Base-by-base conservation (phyloP, 2,797 vertebrate species). In the Cynopterus sphinx region DNA sequence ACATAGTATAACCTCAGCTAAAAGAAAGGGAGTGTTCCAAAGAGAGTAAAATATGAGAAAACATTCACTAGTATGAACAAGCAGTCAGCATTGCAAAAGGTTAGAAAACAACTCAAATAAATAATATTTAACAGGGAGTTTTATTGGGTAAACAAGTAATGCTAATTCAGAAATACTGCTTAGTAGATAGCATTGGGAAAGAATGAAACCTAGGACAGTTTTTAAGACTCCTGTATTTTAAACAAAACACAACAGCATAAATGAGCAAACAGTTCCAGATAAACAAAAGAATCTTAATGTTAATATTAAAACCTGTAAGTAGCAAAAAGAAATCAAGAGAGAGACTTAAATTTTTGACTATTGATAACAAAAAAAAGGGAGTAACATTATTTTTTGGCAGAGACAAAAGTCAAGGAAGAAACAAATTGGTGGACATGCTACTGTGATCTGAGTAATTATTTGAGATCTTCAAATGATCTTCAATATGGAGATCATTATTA, bases 151-250 rank as follows among this genome's bases (percentile, higher is more conserved):
- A 96, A 77, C 28, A 77, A 21, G 43, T 28, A 75, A 67, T 57
- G 6, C 28, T 36, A 70, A 73, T 33, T n/a, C 22, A 65, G 49
- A 79, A 75, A 90, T 55, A 87, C 21, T 53, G 13, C 33, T 55
- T 21, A 95, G 8, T 15, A 71, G 26, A 71, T 33, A 94, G 28
- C 21, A 79, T 24, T 19, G 43, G 3, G 10, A 83, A 68, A 57
- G 21, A 22, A 39, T 41, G 22, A 8, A 57, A 79, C 41, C 67
- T n/a, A 55, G 39, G 51, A 84, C 7, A 67, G 11, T 61, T 87
- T 94, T 74, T 53, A 79, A 87, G 33, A 78, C 41, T 71, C 13
- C 24, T 57, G 12, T 93, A 75, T 93, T 87, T 87, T 74, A 93
- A 82, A 59, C 10, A 65, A 57, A 59, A 13, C 49, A 33, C 17